These are phyloP conservation scores for Elephantulus edwardii DNA, from an alignment of 2,113 vertebrate genomes.

Conservation along the genomic window DNA sequence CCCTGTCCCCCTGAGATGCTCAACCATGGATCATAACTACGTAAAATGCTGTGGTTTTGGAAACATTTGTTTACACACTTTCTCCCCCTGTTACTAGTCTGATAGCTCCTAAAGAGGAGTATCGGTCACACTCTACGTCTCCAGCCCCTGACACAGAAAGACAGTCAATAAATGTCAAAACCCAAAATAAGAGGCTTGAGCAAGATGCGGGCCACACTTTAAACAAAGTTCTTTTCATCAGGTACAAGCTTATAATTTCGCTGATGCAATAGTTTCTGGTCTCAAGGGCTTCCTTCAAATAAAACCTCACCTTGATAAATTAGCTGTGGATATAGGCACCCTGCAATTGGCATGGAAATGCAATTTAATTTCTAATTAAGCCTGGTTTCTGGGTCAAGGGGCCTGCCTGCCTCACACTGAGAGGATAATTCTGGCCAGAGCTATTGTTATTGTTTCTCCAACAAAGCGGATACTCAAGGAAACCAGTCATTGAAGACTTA, in stretches of 20 bases:
- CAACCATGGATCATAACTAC: not conserved
- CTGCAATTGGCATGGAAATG: slow-evolving; percentile 53
- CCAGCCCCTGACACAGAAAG: not conserved
- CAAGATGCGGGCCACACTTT: not conserved
- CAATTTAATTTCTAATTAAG: slow-evolving; percentile 74
- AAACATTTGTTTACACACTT: not conserved
- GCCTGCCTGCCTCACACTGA: slow-evolving; percentile 18
- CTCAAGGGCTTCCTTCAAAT: not conserved
- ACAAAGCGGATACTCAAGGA: not conserved
- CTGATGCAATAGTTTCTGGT: not conserved
- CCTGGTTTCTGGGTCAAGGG: slow-evolving; percentile 44
- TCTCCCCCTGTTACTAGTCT: not conserved
- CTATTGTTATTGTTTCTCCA: not conserved
- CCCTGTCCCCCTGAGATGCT: not conserved
- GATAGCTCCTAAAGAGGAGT: not conserved
- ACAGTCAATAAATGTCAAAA: not conserved
- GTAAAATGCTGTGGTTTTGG: not conserved
- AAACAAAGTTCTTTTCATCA: not conserved
- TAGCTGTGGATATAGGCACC: slow-evolving; percentile 45
- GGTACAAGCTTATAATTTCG: not conserved
- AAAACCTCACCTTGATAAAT: slow-evolving; percentile 59
- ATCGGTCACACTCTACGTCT: rapidly evolving
- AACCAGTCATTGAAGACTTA: not conserved
- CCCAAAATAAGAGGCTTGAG: not conserved
- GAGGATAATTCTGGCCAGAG: slow-evolving; percentile 36